A percentile compares a stretch with the other conserved stretches of the same genome.
phyloP scores from a whole-genome alignment of 1,140 invertebrate genomes.

The Mesaphorura yosii region DNA sequence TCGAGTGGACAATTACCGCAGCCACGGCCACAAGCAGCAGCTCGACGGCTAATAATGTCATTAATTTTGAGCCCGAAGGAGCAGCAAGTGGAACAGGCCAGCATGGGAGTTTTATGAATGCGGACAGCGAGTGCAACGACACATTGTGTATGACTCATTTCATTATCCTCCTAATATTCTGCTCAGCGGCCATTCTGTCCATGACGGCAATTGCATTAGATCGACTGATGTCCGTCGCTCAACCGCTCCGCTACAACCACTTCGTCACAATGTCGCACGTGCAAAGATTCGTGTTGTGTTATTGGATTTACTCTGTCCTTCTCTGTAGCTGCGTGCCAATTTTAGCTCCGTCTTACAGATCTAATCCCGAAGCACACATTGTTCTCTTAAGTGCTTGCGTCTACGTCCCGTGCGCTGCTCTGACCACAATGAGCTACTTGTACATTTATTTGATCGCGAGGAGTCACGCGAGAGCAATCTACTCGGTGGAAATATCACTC shows the following conservation, averaged over 20 bases:
- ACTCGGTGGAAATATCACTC: slow-evolving; percentile 50
- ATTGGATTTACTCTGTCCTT: slow-evolving; percentile 28
- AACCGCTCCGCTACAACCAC: slow-evolving; percentile 44
- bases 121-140: neutral
- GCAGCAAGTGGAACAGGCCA: neutral
- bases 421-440: slow-evolving; percentile 50
- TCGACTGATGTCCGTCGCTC: slow-evolving; percentile 49
- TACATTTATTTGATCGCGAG: slow-evolving; percentile 54
- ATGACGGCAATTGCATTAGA: slow-evolving; percentile 54
- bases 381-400: slow-evolving; percentile 22
- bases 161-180: slow-evolving; percentile 48
- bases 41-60: neutral
- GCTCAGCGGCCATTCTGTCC: slow-evolving; percentile 50
- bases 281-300: slow-evolving; percentile 27
- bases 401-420: slow-evolving; percentile 45
- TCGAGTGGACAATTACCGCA: too few species aligned
- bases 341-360: neutral
- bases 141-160: slow-evolving; percentile 46
- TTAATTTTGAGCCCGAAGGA: neutral
- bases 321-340: slow-evolving; percentile 5
- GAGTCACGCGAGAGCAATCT: slow-evolving; percentile 51
- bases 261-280: slow-evolving; percentile 29
- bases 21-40: too few species aligned
- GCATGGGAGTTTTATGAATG: neutral
- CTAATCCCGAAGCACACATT: slow-evolving; percentile 4